Percentiles rank a stretch among this genome's conserved stretches.
These are phyloP conservation scores for Bucco capensis DNA, from an alignment of 2,113 vertebrate species.

Conservation along the genomic window DNA sequence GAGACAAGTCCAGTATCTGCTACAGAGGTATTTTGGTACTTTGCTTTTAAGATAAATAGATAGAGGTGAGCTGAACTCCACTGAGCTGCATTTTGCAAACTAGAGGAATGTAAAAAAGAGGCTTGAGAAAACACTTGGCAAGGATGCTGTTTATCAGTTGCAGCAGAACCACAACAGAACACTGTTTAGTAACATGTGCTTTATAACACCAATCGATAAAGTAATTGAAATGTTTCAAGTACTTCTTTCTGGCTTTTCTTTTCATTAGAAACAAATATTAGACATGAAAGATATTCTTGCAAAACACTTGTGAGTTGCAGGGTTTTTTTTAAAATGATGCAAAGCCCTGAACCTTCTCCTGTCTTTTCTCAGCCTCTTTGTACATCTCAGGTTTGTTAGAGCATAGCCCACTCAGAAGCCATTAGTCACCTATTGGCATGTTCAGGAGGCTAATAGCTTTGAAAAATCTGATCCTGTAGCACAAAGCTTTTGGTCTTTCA, in stretches of 20 bases:
- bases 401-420: not conserved
- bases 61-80: not conserved
- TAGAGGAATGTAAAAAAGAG: not conserved
- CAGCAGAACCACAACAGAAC: not conserved
- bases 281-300: not conserved
- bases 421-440: slow-evolving; percentile 48
- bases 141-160: not conserved
- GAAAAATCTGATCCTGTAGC: not conserved
- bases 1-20: accelerated
- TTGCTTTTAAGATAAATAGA: slow-evolving; percentile 7
- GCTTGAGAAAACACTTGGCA: not conserved
- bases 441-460: slow-evolving; percentile 25
- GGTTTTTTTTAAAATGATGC: not conserved
- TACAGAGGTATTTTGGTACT: not conserved
- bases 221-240: not conserved
- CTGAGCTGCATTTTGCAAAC: not conserved
- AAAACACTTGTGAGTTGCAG: slow-evolving; percentile 2
- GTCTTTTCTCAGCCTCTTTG: not conserved
- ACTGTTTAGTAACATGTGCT: not conserved
- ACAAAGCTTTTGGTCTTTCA: not conserved
- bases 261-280: not conserved
- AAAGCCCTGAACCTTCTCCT: not conserved
- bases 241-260: slow-evolving; percentile 11
- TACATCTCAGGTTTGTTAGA: not conserved
- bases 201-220: not conserved